A percentile compares a stretch with the other conserved stretches of the same genome.
These are phyloP conservation scores for Chloroclystis v-ata DNA, from an alignment of 2,888 invertebrate genomes.

Conservation along the genomic window DNA sequence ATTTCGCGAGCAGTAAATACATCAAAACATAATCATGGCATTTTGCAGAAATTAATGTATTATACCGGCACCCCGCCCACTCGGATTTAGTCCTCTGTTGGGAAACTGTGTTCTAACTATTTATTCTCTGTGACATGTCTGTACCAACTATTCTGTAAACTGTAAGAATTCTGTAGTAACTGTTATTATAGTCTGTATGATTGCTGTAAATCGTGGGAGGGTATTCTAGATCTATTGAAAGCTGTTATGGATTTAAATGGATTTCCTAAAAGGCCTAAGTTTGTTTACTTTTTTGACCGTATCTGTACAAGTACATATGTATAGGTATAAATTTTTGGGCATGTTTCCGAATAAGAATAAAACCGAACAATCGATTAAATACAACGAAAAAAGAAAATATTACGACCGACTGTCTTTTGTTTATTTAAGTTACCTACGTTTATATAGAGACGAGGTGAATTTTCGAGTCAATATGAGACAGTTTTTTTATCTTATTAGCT, in stretches of 20 bases:
- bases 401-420: no score
- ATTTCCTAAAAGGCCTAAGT: background rate
- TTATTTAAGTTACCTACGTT: no score
- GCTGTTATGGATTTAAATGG: background rate
- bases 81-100: conserved; percentile 6
- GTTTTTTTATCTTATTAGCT: no score
- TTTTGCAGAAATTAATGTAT: conserved; percentile 30
- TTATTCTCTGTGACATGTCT: conserved; percentile 2
- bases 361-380: no score
- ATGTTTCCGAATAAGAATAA: no score
- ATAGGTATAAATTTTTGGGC: no score
- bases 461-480: no score
- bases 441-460: no score
- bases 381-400: no score
- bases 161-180: conserved; percentile 1
- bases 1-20: conserved; percentile 11
- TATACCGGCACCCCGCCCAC: conserved; percentile 41
- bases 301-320: background rate
- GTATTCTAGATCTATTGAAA: conserved; percentile 2
- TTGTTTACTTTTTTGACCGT: background rate
- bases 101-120: conserved; percentile 2
- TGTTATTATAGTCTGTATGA: background rate
- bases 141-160: conserved; percentile 2
- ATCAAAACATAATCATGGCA: conserved; percentile 39
- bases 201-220: conserved; percentile 26